A percentile compares a stretch with the other conserved stretches of the same genome.
phyloP scores from a whole-genome alignment of 1,140 invertebrate genomes.

The Eupristina koningsbergeri region DNA sequence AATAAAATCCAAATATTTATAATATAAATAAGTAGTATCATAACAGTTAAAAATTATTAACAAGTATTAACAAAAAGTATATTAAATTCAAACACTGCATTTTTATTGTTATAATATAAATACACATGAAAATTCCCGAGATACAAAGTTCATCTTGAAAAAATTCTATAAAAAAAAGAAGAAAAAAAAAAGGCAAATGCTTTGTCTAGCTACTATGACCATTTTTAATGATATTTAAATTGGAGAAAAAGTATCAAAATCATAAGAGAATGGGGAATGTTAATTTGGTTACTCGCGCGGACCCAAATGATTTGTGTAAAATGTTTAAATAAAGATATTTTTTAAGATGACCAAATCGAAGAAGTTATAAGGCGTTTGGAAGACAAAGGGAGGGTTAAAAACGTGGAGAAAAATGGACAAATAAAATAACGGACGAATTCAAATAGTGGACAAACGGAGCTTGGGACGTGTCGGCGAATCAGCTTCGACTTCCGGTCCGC shows the following conservation, averaged over 20 bases:
- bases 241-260: no score
- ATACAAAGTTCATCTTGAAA: not conserved
- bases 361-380: not conserved
- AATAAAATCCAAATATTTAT: conserved; percentile 55
- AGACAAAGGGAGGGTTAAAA: not conserved
- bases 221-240: no score
- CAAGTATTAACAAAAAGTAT: not conserved
- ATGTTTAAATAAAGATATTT: no score
- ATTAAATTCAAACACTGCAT: not conserved
- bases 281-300: no score
- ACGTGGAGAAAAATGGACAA: conserved; percentile 33
- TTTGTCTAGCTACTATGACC: no score
- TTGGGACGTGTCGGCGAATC: not conserved
- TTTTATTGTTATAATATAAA: conserved; percentile 27
- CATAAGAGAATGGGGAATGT: no score
- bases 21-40: not conserved
- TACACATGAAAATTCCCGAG: not conserved
- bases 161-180: not conserved
- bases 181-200: no score
- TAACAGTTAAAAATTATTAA: not conserved
- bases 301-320: no score
- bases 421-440: conserved; percentile 22
- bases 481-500: conserved; percentile 36
- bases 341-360: no score
- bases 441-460: conserved; percentile 39